Base-by-base conservation (phyloP, 1,140 invertebrate species). In the Dermatophagoides farinae region DNA sequence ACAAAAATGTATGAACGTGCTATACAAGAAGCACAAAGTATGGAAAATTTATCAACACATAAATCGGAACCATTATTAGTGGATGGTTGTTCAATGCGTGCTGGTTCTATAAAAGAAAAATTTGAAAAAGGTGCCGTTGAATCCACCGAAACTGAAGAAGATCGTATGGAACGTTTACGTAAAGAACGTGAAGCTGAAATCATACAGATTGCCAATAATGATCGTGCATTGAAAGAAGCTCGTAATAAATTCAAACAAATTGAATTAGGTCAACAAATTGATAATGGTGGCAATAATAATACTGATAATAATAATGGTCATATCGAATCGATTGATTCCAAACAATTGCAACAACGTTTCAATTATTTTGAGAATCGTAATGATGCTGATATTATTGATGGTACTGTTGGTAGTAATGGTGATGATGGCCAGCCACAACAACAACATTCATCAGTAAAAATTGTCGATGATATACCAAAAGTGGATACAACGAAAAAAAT, bases 1-100 rank as follows among this genome's bases (percentile, higher is more conserved):
- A 89, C 89, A 68, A 86, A 90, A 70, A 80, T 86, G 76, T 90
- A 91, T 71, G 86, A 90, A 69, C 84, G 88, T 68, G 86, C 86
- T 6, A 83, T 88, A 0, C 79, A 84, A 63, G 85, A 88, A 67
- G 83, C 82, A 59, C 62, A 69, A 40, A 47, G 57, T 41, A 16
- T n/a, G 18, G 55, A 63, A 20, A 54, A 31, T 40, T 11, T 23
- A 9, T 41, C 62, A 37, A 39, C 53, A 18, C 16, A 57, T 18
- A n/a, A 9, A 18, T 18, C 9, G 9, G n/a, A 62, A 12, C 38
- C 47, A n/a, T 41, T 47, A 40, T 46, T 65, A 20, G 47, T 79
- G 67, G 37, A 65, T 67, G 47, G 70, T 77, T 50, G 77, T 80
- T 65, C 73, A 51, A 80, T 79, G 61, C 80, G 79, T 63, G 77